Evolutionary conservation across 2,797 vertebrate genomes (phyloP).

Genomic region (Aeoliscus strigatus): DNA sequence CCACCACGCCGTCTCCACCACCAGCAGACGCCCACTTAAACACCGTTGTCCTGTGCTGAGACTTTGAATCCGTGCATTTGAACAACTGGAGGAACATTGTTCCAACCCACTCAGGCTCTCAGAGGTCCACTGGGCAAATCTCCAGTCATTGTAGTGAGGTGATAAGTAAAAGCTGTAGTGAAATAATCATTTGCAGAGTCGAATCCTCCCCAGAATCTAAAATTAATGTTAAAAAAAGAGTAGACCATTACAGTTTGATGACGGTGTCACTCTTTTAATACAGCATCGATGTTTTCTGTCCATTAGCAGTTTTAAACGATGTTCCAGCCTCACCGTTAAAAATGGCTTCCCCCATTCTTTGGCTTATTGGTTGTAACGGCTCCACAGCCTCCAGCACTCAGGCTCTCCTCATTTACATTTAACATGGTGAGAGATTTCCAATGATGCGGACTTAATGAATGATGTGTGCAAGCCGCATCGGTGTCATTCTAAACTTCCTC

Average conservation of each 20-base stretch:
- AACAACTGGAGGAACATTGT: constrained; percentile 59
- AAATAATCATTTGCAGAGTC: constrained; percentile 33
- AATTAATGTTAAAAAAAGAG: constrained; percentile 27
- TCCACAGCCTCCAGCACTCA: constrained; percentile 16
- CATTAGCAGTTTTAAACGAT: constrained; percentile 37
- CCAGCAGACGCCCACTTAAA: constrained; percentile 34
- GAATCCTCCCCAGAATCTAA: constrained; percentile 26
- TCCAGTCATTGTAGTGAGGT: constrained; percentile 46
- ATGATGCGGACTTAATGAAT: constrained; percentile 43
- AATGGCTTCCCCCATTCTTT: constrained; percentile 35
- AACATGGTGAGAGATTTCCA: constrained; percentile 17
- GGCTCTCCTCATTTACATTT: constrained; percentile 37
- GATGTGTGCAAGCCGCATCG: constrained; percentile 9
- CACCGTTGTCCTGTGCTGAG: constrained; percentile 25
- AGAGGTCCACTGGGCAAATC: constrained; percentile 50
- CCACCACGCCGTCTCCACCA: constrained; percentile 16
- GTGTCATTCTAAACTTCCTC: too few species aligned
- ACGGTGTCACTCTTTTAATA: constrained; percentile 31
- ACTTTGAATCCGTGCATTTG: constrained; percentile 41
- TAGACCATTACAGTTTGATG: constrained; percentile 38
- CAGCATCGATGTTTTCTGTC: constrained; percentile 24
- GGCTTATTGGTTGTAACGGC: constrained; percentile 36
- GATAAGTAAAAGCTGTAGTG: constrained; percentile 55
- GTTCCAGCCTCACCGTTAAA: constrained; percentile 33
- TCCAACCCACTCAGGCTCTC: constrained; percentile 38